Evolutionary conservation across 2,113 vertebrate genomes (phyloP).

Genomic region (Tylochromis polylepis): DNA sequence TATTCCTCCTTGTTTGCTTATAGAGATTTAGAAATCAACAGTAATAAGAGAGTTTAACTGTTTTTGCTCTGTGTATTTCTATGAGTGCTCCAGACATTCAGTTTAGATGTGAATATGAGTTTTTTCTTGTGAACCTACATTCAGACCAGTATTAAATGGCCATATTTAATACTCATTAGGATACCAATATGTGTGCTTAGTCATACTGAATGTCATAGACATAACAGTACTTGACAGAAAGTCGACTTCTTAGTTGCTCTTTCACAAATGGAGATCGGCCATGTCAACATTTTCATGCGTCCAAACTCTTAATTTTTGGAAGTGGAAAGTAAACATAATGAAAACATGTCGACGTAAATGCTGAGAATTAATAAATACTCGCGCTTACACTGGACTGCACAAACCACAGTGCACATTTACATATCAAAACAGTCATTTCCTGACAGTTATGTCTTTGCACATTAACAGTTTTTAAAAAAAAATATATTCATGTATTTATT

Average conservation of each 20-base stretch:
- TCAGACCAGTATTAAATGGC: not conserved
- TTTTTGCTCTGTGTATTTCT: not conserved
- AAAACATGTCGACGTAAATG: not conserved
- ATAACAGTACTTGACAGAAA: not conserved
- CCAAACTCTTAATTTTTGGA: not conserved
- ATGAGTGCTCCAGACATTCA: not conserved
- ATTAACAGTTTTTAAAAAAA: not conserved
- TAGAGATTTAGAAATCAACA: not conserved
- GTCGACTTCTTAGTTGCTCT: not conserved
- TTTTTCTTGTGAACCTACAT: not conserved
- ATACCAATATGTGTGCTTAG: not conserved
- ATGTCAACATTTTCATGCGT: not conserved
- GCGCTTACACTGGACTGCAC: not conserved
- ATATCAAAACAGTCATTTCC: constrained; percentile 28
- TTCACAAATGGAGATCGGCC: not conserved
- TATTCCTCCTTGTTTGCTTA: not conserved
- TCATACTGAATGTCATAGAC: not conserved
- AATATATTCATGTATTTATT: not conserved
- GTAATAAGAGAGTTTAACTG: not conserved
- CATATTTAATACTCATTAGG: not conserved
- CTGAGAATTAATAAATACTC: not conserved
- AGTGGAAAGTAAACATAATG: not conserved
- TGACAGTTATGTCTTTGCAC: not conserved
- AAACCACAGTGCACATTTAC: not conserved
- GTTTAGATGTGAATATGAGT: not conserved